A percentile compares a stretch with the other conserved stretches of the same genome.
Conservation (phyloP, 2,797 vertebrate species). For the Scyliorhinus canicula region DNA sequence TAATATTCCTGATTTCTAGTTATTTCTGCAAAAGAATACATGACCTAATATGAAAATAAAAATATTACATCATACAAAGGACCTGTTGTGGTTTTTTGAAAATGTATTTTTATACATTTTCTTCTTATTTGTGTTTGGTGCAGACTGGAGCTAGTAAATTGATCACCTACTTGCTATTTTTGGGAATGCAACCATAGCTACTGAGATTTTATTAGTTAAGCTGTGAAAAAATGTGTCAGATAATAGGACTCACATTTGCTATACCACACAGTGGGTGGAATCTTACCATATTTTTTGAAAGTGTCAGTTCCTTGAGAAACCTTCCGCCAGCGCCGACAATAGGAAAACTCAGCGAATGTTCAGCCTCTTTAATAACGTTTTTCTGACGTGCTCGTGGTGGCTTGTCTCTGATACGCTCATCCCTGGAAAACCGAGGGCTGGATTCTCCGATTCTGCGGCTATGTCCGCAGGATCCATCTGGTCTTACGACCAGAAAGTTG, state of each 20-base stretch:
- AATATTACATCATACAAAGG: not conserved
- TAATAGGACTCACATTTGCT: not conserved
- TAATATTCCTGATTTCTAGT: not conserved
- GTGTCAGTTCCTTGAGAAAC: no score
- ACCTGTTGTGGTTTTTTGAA: not conserved
- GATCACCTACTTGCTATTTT: not conserved
- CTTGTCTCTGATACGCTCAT: no score
- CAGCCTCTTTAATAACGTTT: no score
- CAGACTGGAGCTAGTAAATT: not conserved
- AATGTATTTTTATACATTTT: not conserved
- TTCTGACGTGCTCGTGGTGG: no score
- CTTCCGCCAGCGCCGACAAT: no score
- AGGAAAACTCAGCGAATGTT: no score
- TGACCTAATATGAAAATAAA: not conserved
- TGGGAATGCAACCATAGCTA: not conserved
- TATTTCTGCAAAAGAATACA: not conserved
- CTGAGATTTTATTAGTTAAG: not conserved
- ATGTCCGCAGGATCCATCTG: no score
- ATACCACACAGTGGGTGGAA: not conserved
- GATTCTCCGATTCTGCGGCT: no score
- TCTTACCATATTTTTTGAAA: no score
- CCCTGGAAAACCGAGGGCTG: no score
- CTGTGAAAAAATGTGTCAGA: not conserved
- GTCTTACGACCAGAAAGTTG: no score
- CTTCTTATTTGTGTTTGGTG: not conserved